Percentiles rank a stretch among this genome's conserved stretches.
Conservation (phyloP, 35 echinoderm and acorn worm species). For the Chiridota heheva region DNA sequence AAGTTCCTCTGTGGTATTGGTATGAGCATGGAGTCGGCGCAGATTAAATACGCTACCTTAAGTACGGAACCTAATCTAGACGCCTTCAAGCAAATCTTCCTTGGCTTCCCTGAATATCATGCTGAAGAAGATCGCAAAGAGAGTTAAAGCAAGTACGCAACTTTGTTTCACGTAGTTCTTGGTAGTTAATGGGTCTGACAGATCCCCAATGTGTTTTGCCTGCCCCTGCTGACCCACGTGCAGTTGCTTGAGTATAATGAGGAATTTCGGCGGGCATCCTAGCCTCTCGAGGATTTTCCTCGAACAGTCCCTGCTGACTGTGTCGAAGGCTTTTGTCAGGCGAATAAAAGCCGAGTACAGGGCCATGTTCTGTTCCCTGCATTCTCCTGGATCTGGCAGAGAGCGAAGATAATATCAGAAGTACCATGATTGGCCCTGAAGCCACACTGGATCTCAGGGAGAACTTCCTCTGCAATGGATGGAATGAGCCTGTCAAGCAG, state of each 20-base stretch:
- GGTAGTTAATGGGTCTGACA: background rate
- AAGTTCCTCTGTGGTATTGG: too few species aligned
- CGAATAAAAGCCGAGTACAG: slow-evolving; percentile 16
- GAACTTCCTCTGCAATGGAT: too few species aligned
- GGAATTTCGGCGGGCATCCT: background rate
- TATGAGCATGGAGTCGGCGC: too few species aligned
- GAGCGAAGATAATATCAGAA: slow-evolving; percentile 1
- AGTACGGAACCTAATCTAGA: too few species aligned
- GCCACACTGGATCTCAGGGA: too few species aligned
- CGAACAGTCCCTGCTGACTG: slow-evolving; percentile 7
- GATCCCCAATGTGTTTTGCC: background rate
- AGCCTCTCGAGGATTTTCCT: too few species aligned
- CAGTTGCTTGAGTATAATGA: too few species aligned
- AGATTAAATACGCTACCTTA: too few species aligned
- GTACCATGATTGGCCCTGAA: background rate
- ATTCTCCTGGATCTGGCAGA: slow-evolving; percentile 36
- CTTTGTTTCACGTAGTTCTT: slow-evolving; percentile 35
- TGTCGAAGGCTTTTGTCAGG: slow-evolving; percentile 41
- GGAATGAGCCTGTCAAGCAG: too few species aligned
- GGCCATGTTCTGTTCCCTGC: slow-evolving; percentile 17
- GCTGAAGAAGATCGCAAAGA: slow-evolving; percentile 23
- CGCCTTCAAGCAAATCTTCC: too few species aligned
- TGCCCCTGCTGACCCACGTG: too few species aligned
- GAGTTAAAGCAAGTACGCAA: slow-evolving; percentile 20
- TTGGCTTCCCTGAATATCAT: too few species aligned